A percentile compares a stretch with the other conserved stretches of the same genome.
Conservation (phyloP, 2,888 invertebrate genomes). For the Trachelus tabidus region DNA sequence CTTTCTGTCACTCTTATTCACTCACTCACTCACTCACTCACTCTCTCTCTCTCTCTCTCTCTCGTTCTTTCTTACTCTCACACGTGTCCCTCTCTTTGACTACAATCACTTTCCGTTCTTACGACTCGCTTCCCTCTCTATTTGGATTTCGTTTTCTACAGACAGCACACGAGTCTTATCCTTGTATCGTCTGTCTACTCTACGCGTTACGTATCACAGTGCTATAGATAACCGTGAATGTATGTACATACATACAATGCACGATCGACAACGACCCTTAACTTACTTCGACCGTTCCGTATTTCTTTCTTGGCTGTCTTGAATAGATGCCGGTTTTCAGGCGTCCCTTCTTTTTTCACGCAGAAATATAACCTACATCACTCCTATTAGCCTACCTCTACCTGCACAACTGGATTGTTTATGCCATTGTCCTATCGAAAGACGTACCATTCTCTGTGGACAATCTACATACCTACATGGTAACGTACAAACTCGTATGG, state of each 20-base stretch:
- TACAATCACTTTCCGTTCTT: background rate
- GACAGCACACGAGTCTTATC: background rate
- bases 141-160: background rate
- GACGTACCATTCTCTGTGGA: background rate
- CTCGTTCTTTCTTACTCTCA: slow-evolving; percentile 10
- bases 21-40: slow-evolving; percentile 9
- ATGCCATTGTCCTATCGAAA: background rate
- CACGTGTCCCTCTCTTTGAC: slow-evolving; percentile 21
- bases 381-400: background rate
- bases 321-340: background rate
- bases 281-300: background rate
- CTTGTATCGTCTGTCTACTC: background rate
- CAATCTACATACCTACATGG: background rate
- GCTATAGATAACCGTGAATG: background rate
- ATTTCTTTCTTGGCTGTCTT: background rate
- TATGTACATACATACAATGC: background rate
- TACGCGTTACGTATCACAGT: background rate
- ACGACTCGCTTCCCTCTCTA: background rate
- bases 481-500: background rate
- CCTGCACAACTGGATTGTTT: background rate
- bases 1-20: slow-evolving; percentile 11
- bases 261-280: background rate
- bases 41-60: background rate
- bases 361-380: background rate
- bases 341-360: background rate